Percentiles rank a stretch among this genome's conserved stretches.
Evolutionary conservation across 2,113 vertebrate species (phyloP).

Genomic region (Nymphicus hollandicus): DNA sequence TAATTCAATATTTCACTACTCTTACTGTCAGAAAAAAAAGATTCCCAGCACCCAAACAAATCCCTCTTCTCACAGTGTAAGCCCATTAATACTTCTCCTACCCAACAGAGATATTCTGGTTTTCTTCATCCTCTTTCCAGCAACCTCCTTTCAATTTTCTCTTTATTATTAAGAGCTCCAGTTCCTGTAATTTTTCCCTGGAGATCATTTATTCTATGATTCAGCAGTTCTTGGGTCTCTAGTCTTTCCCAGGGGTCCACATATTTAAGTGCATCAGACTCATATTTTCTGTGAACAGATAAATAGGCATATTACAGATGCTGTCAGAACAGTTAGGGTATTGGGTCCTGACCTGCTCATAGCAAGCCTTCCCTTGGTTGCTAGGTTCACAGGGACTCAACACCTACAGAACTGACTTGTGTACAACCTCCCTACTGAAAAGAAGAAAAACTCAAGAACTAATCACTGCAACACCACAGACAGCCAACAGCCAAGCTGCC

Average conservation of each 20-base stretch:
- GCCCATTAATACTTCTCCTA: background rate
- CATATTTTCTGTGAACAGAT: background rate
- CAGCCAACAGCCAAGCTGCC: background rate
- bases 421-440: accelerated
- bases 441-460: background rate
- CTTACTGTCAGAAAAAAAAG: background rate
- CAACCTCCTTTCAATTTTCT: background rate
- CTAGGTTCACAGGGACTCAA: background rate
- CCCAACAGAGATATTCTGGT: background rate
- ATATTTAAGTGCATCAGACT: background rate
- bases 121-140: background rate
- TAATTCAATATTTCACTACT: background rate
- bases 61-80: background rate
- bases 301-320: background rate
- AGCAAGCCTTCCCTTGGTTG: background rate
- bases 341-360: accelerated
- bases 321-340: background rate
- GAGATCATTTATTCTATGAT: background rate
- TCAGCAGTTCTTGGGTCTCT: background rate
- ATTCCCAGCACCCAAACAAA: background rate
- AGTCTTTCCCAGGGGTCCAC: background rate
- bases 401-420: background rate
- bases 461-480: background rate
- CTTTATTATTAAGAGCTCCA: background rate
- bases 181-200: background rate